Conservation (phyloP, 1,140 invertebrate species). For the Ceratosolen solmsi region DNA sequence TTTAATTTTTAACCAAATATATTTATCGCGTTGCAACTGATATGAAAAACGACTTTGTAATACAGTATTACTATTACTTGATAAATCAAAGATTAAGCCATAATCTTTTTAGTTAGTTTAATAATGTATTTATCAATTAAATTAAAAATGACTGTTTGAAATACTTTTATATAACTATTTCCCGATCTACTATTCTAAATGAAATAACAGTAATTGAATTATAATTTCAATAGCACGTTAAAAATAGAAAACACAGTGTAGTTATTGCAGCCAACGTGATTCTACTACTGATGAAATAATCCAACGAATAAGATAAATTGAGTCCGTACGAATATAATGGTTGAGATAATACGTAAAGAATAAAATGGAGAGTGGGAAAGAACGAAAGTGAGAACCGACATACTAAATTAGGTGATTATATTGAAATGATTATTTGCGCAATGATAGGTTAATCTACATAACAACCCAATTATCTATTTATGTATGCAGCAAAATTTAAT, state of each 20-base stretch:
- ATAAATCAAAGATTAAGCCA: neutral
- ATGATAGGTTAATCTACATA: neutral
- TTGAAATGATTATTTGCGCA: conserved; percentile 10
- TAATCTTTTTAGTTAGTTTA: neutral
- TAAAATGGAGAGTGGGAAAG: neutral
- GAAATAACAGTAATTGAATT: neutral
- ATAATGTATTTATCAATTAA: too few species aligned
- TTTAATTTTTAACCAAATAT: neutral
- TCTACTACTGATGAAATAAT: neutral
- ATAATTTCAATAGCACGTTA: neutral
- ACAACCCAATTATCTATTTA: neutral
- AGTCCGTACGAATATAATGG: neutral
- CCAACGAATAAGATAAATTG: neutral
- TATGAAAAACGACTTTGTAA: too few species aligned
- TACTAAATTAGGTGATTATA: neutral
- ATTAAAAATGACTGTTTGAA: neutral
- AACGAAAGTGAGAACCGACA: neutral
- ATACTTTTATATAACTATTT: neutral
- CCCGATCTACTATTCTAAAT: neutral
- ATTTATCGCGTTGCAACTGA: neutral
- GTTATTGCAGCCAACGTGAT: neutral
- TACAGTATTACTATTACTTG: neutral
- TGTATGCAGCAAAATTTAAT: too few species aligned
- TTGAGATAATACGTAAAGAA: neutral
- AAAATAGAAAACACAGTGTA: neutral